A percentile compares a stretch with the other conserved stretches of the same genome.
phyloP scores from a whole-genome alignment of 2,888 invertebrate genomes.

The Cremastinae sp. region DNA sequence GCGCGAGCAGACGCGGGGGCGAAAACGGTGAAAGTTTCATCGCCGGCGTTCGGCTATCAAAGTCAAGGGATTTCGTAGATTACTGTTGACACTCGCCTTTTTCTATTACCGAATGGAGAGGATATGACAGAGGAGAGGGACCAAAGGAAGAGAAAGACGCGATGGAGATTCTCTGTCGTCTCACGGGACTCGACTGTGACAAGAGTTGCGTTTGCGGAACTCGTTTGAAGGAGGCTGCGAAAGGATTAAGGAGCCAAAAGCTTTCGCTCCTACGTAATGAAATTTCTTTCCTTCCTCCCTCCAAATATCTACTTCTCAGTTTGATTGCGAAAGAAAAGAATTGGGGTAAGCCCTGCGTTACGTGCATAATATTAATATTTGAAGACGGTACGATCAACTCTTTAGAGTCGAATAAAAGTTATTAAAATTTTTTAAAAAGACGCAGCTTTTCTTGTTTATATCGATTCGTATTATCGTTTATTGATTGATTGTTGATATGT shows the following conservation, averaged over 20 bases:
- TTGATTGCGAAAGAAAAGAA: too few relatives aligned
- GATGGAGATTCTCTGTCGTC: constrained; percentile 45
- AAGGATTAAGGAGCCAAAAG: constrained; percentile 48
- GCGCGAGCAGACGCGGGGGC: not conserved
- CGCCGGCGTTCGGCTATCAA: constrained; percentile 54
- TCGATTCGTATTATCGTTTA: too few relatives aligned
- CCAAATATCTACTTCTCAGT: too few relatives aligned
- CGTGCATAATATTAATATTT: constrained; percentile 27
- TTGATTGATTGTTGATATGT: too few relatives aligned
- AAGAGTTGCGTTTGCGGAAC: not conserved
- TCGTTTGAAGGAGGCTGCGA: constrained; percentile 18
- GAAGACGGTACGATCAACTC: constrained; percentile 8
- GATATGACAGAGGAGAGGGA: constrained; percentile 35
- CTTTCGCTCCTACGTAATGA: constrained; percentile 44
- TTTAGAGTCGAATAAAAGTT: too few relatives aligned
- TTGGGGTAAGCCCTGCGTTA: too few relatives aligned
- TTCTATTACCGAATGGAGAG: constrained; percentile 25
- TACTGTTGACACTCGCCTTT: constrained; percentile 58
- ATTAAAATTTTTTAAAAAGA: too few relatives aligned
- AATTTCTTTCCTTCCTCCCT: constrained; percentile 29
- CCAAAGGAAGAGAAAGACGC: constrained; percentile 48
- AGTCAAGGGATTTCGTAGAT: constrained; percentile 55
- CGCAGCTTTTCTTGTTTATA: too few relatives aligned
- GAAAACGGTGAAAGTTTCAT: constrained; percentile 38
- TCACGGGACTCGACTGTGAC: not conserved